Percentiles rank a stretch among this genome's conserved stretches.
These are phyloP conservation scores for Melanotus villosus DNA, from an alignment of 2,888 invertebrate species.

Conservation along the genomic window DNA sequence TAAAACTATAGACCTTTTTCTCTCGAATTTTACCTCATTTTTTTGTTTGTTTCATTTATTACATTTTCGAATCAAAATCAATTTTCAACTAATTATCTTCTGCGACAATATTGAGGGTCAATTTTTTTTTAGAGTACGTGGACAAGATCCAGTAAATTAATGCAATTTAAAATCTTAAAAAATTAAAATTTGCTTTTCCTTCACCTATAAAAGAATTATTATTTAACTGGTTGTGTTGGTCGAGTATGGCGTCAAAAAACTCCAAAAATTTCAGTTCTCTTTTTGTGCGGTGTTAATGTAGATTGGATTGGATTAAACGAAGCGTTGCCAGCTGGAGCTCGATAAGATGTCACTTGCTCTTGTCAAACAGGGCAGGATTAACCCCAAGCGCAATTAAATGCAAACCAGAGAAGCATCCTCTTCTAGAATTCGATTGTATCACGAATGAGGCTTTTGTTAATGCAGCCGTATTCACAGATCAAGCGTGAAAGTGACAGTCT, in stretches of 20 bases:
- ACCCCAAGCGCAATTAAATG: constrained; percentile 10
- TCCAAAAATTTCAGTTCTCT: background rate
- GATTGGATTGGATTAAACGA: constrained; percentile 15
- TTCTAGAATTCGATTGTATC: background rate
- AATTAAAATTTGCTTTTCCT: no score
- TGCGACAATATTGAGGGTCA: background rate
- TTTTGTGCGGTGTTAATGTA: background rate
- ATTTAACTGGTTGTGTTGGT: no score
- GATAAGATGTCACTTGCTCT: constrained; percentile 23
- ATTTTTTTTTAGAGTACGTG: background rate
- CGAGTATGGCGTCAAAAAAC: no score
- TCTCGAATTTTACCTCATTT: no score
- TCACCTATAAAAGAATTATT: no score
- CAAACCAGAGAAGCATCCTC: background rate
- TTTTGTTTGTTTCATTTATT: no score
- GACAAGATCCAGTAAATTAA: no score
- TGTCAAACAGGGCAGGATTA: constrained; percentile 13
- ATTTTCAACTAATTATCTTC: background rate
- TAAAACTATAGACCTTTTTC: background rate
- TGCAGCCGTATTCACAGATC: no score
- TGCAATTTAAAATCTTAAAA: no score
- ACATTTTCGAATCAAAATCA: background rate
- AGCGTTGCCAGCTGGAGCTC: constrained; percentile 2
- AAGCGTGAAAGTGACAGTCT: no score
- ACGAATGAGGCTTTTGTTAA: background rate